Evolutionary conservation across 2,888 invertebrate species (phyloP).

Genomic region (Cremastinae sp.): DNA sequence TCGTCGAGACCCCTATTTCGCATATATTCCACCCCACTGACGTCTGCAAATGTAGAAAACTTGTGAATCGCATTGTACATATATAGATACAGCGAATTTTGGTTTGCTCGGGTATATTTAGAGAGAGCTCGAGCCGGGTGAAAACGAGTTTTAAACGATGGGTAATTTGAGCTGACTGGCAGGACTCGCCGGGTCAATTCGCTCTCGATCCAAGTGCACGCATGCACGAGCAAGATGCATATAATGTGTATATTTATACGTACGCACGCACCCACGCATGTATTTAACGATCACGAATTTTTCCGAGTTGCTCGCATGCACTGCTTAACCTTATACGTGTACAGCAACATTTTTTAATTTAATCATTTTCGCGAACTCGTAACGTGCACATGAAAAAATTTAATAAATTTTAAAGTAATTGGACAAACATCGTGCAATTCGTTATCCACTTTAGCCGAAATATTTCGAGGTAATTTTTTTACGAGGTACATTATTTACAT

Average conservation of each 20-base stretch:
- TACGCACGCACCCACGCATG: slow-evolving; percentile 54
- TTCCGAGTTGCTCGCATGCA: slow-evolving; percentile 6
- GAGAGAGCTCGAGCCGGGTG: slow-evolving; percentile 64
- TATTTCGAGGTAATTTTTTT: too few relatives aligned
- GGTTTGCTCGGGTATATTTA: slow-evolving; percentile 25
- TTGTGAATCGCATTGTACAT: slow-evolving; percentile 61
- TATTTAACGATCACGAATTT: slow-evolving; percentile 18
- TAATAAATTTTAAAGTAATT: too few relatives aligned
- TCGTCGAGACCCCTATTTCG: slow-evolving; percentile 52
- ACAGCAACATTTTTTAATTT: too few relatives aligned
- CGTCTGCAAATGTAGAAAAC: too few relatives aligned
- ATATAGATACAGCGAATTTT: slow-evolving; percentile 62
- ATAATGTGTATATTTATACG: slow-evolving; percentile 24
- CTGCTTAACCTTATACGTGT: too few relatives aligned
- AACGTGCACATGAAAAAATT: too few relatives aligned
- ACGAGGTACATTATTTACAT: too few relatives aligned
- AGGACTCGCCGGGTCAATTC: slow-evolving; percentile 58
- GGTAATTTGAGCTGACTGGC: slow-evolving; percentile 76
- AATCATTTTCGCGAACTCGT: too few relatives aligned
- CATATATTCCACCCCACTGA: slow-evolving; percentile 74
- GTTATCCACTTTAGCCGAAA: too few relatives aligned
- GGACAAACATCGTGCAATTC: too few relatives aligned
- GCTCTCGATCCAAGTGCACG: too few relatives aligned
- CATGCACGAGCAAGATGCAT: too few relatives aligned
- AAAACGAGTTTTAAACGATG: slow-evolving; percentile 79